These are phyloP conservation scores for Drosophila elegans DNA, from an alignment of 1,140 invertebrate species.

Conservation along the genomic window DNA sequence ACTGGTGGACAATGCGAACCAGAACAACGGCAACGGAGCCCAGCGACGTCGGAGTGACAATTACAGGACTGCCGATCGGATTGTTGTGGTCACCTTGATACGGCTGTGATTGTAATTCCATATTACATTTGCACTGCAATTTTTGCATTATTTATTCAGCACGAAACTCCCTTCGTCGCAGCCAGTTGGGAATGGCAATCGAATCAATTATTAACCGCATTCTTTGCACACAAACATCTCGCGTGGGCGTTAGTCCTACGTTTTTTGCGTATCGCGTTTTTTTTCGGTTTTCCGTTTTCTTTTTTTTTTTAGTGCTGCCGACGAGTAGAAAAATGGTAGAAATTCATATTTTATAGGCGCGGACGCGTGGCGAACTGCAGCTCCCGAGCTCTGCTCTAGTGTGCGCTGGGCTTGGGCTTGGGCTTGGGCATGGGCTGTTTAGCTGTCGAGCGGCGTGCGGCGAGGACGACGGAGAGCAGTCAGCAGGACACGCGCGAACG, in stretches of 20 bases:
- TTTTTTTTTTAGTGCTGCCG: slow-evolving; percentile 22
- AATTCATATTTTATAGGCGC: slow-evolving; percentile 51
- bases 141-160: slow-evolving; percentile 63
- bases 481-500: slow-evolving; percentile 72
- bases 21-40: too few relatives aligned
- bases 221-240: slow-evolving; percentile 59
- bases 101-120: slow-evolving; percentile 52
- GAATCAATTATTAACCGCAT: slow-evolving; percentile 68
- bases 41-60: slow-evolving; percentile 38
- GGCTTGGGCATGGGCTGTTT: too few relatives aligned
- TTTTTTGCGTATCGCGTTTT: slow-evolving; percentile 34
- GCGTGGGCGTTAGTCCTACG: slow-evolving; percentile 57
- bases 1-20: neutral
- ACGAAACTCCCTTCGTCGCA: slow-evolving; percentile 55
- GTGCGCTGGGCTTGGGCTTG: slow-evolving; percentile 25
- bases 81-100: slow-evolving; percentile 54
- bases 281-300: slow-evolving; percentile 13
- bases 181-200: slow-evolving; percentile 37
- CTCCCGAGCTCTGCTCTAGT: slow-evolving; percentile 47
- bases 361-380: slow-evolving; percentile 63
- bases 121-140: slow-evolving; percentile 71
- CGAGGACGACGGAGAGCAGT: slow-evolving; percentile 39
- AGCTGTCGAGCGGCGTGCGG: slow-evolving; percentile 19
- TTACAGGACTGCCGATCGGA: slow-evolving; percentile 9
- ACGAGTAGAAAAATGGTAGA: slow-evolving; percentile 69